phyloP scores from a whole-genome alignment of 2,888 invertebrate species.

The Carterocephalus palaemon region DNA sequence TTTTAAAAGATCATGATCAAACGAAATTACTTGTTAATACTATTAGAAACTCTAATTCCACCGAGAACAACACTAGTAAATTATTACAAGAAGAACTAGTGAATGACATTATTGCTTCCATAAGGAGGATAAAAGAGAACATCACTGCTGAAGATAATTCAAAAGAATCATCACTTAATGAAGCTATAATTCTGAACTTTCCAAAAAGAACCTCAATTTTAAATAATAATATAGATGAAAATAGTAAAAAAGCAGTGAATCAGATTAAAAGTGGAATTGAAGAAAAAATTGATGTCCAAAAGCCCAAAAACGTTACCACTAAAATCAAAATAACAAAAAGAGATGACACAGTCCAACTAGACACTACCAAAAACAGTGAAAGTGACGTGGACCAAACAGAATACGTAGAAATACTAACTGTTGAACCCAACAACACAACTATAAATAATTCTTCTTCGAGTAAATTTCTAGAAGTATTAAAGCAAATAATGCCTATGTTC shows the following conservation, averaged over 20 bases:
- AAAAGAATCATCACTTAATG: slow-evolving; percentile 49
- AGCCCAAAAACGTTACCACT: slow-evolving; percentile 30
- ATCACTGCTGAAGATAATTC: slow-evolving; percentile 43
- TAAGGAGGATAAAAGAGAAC: slow-evolving; percentile 66
- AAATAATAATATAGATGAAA: slow-evolving; percentile 33
- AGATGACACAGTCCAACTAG: slow-evolving; percentile 15
- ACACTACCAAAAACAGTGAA: slow-evolving; percentile 25
- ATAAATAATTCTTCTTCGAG: slow-evolving; percentile 50
- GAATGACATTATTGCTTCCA: slow-evolving; percentile 66
- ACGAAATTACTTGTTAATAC: slow-evolving; percentile 76
- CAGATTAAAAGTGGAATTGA: slow-evolving; percentile 62
- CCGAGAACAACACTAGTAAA: slow-evolving; percentile 40
- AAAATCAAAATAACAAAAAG: slow-evolving; percentile 26
- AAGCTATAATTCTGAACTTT: slow-evolving; percentile 61
- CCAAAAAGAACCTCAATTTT: slow-evolving; percentile 33
- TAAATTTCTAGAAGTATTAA: slow-evolving; percentile 65
- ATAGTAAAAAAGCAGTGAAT: slow-evolving; percentile 36
- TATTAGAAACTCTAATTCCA: slow-evolving; percentile 70
- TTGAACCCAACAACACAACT: slow-evolving; percentile 62
- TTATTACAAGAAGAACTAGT: slow-evolving; percentile 59
- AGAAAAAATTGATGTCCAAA: slow-evolving; percentile 48
- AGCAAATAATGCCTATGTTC: slow-evolving; percentile 68
- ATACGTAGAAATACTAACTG: slow-evolving; percentile 64
- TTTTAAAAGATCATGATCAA: slow-evolving; percentile 65
- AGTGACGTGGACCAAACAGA: slow-evolving; percentile 40